Base-by-base conservation (phyloP, 2,113 vertebrate genomes). In the Cebus imitator region DNA sequence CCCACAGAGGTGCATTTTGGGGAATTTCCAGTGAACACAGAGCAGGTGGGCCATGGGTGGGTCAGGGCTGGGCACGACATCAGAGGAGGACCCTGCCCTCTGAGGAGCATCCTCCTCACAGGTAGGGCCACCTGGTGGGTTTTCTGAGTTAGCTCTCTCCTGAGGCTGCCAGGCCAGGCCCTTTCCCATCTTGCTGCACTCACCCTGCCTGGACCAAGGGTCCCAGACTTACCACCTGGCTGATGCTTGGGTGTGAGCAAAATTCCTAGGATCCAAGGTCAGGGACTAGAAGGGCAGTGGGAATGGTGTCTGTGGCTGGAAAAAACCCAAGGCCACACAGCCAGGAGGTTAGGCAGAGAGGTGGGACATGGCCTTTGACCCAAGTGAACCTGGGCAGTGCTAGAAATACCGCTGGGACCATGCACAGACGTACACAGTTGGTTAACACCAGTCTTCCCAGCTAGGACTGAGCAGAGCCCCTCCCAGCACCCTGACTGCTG, bases 21-120 rank as follows among this genome's bases (percentile, higher is more conserved):
- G 52, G 25, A 21, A 27, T 92, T 94, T 88, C 90, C 45, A 84
- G 82, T 6, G 30, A 95, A 76, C 35, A 10, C 76, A 52, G 35
- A 84, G 40, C 91, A 85, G 83, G 14, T 40, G 96, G 85, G 9
- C 48, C 18, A 8, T 16, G 45, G 89, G 48, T 5, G n/a, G 95
- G 61, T 13, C n/a, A 48, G 81, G 43, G 14, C 55, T 23, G 48
- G 18, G 68, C 32, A 6, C 40, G 4, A 4, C 13, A 4, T 35
- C 8, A 4, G n/a, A 17, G n/a, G 37, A 58, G 13, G 32, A 64
- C 30, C 87, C 35, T 81, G 70, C 72, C 27, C 35, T 68, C 66
- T 8, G 16, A 0, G 16, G 32, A 18, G 35, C 16, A 35, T 30
- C 27, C 61, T 37, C 17, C 0, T 0, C 50, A 70, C 40, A 78